Percentiles rank a stretch among this genome's conserved stretches.
Evolutionary conservation across 2,797 vertebrate genomes (phyloP).

Genomic region (Sebastes hopkinsi): DNA sequence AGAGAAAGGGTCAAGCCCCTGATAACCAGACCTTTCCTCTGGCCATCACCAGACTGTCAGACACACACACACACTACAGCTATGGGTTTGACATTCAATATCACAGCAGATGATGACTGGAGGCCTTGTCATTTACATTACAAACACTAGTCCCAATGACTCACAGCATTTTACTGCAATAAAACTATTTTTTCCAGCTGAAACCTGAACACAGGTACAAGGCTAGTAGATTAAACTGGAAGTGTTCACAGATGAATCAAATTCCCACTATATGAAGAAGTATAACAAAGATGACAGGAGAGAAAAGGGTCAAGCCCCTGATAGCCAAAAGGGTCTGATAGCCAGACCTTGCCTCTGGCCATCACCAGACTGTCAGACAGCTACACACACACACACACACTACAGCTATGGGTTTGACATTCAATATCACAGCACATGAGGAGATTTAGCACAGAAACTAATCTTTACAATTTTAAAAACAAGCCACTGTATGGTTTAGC

Average conservation of each 20-base stretch:
- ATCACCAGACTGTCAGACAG: neutral
- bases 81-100: slow-evolving; percentile 30
- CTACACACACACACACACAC: neutral
- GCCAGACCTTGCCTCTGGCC: slow-evolving; percentile 50
- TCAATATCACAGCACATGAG: neutral
- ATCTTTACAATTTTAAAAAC: neutral
- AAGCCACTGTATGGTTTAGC: neutral
- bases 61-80: slow-evolving; percentile 6
- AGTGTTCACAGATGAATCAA: neutral
- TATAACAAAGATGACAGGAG: slow-evolving; percentile 15
- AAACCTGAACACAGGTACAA: neutral
- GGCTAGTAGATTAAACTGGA: neutral
- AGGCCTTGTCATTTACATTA: neutral
- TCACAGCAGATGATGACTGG: neutral
- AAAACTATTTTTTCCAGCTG: no score
- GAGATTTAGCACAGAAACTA: neutral
- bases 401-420: slow-evolving; percentile 34
- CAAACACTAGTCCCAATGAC: no score
- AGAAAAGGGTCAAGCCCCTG: slow-evolving; percentile 31
- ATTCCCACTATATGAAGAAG: neutral
- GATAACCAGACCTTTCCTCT: slow-evolving; percentile 47
- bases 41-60: slow-evolving; percentile 4
- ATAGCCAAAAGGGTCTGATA: neutral
- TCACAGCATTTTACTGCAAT: no score
- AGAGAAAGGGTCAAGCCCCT: slow-evolving; percentile 30